Base-by-base conservation (phyloP, 2,797 vertebrate genomes). In the Anabas testudineus region DNA sequence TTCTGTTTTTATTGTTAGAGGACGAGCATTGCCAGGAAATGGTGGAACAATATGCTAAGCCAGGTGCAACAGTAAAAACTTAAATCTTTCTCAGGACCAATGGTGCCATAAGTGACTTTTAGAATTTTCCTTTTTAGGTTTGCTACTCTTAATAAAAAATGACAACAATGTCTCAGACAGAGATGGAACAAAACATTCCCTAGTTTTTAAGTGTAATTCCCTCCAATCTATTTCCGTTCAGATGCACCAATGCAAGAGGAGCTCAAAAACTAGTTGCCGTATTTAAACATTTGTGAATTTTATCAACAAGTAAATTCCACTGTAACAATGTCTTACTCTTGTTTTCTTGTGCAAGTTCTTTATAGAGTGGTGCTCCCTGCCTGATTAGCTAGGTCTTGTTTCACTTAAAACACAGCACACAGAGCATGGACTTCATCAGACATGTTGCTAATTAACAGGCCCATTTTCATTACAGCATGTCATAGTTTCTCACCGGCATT, bases 401-500 rank as follows among this genome's bases (percentile, higher is more conserved):
- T 67, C 61, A 55, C 54, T 71, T 62, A 60, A 55, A 37, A 64
- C 37, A 19, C 32, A 4, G 36, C 56, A 56, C 74, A 32, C 57
- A 16, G 74, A 76, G 78, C 85, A 89, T 91, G 90, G 88, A 79
- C 87, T 89, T 86, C 57, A 77, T 91, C 88, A 88, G 56, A 15
- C 21, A 0, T 39, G 59, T 45, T 65, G 63, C 71, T 82, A 85
- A 90, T 91, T 84, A 84, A 68, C 52, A 0, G 64, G 9, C 56
- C 21, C 59, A 61, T 85, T 91, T 79, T 61, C 78, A 56, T 83
- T 79, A 87, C 84, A 74, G 80, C 58, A 14, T 54, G 53, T 84
- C 85, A 39, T 61, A 56, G 58, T 39, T 62, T 71, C 39, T 68
- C 62, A 64, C 57, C 51, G 49, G 80, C 67, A 82, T 85, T 63